Conservation (phyloP, 2,797 vertebrate genomes). For the Semaprochilodus insignis region DNA sequence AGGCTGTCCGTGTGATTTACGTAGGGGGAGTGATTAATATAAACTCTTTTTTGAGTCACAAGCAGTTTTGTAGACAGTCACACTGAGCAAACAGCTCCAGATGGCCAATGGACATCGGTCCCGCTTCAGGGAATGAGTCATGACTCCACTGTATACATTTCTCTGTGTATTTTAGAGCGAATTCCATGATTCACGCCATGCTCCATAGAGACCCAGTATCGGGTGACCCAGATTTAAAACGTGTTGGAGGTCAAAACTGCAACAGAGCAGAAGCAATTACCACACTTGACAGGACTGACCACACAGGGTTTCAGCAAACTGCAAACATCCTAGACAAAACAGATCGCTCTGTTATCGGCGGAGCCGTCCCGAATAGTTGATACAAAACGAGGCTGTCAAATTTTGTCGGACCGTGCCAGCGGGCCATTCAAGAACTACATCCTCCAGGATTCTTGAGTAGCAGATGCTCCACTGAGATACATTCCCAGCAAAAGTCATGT, state of each 20-base stretch:
- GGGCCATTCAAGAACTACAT: neutral
- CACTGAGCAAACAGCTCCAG: conserved; percentile 32
- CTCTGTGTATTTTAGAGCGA: conserved; percentile 8
- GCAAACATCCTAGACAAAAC: conserved; percentile 35
- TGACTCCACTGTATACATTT: conserved; percentile 20
- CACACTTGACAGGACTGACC: conserved; percentile 5
- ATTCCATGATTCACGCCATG: neutral
- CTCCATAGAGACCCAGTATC: neutral
- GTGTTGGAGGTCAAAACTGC: conserved; percentile 36
- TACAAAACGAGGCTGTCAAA: conserved; percentile 18
- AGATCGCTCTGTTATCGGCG: neutral
- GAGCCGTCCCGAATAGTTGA: conserved; percentile 14
- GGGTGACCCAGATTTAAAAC: conserved; percentile 29
- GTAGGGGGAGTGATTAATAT: conserved; percentile 16
- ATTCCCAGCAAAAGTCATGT: neutral
- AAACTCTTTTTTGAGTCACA: conserved; percentile 24
- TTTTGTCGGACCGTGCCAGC: neutral
- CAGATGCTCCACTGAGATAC: neutral
- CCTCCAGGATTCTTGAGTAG: neutral
- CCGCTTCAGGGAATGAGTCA: conserved; percentile 25
- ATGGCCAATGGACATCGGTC: conserved; percentile 28
- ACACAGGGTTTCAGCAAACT: conserved; percentile 17
- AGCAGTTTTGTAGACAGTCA: conserved; percentile 24
- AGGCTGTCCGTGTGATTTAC: conserved; percentile 25
- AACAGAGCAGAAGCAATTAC: conserved; percentile 21